Conservation (phyloP, 2,797 vertebrate genomes). For the Poeciliopsis infans region DNA sequence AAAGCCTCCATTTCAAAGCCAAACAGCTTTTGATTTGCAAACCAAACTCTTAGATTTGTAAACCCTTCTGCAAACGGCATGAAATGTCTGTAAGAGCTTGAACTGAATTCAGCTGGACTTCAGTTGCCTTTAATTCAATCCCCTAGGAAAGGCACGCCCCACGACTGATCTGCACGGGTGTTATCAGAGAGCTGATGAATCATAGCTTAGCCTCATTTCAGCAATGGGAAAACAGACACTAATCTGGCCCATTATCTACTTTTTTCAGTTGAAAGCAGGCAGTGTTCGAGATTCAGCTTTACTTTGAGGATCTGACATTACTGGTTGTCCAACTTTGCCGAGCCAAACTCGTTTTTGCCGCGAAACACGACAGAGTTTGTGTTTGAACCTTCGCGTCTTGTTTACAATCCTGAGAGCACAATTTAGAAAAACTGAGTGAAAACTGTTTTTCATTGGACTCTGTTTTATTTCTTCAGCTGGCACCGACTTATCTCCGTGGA, state of each 20-base stretch:
- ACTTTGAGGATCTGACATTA: neutral
- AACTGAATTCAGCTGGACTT: neutral
- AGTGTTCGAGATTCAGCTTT: neutral
- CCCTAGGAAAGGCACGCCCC: neutral
- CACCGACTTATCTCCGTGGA: slow-evolving; percentile 15
- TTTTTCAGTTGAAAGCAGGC: neutral
- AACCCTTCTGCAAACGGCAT: neutral
- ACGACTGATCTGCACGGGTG: neutral
- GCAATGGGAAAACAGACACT: neutral
- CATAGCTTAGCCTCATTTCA: neutral
- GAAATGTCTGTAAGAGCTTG: neutral
- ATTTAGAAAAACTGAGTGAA: neutral
- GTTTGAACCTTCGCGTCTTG: neutral
- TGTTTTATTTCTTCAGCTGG: slow-evolving; percentile 56
- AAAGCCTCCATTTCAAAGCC: neutral
- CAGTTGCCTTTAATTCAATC: neutral
- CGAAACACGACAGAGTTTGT: neutral
- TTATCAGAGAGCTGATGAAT: neutral
- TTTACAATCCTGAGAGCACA: neutral
- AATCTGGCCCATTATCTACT: neutral
- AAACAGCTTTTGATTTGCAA: neutral
- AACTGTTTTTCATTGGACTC: slow-evolving; percentile 7
- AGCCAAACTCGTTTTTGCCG: neutral
- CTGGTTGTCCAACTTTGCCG: neutral
- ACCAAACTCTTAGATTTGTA: slow-evolving; percentile 21